Evolutionary conservation across 2,113 vertebrate genomes (phyloP).

Genomic region (Podarcis muralis): DNA sequence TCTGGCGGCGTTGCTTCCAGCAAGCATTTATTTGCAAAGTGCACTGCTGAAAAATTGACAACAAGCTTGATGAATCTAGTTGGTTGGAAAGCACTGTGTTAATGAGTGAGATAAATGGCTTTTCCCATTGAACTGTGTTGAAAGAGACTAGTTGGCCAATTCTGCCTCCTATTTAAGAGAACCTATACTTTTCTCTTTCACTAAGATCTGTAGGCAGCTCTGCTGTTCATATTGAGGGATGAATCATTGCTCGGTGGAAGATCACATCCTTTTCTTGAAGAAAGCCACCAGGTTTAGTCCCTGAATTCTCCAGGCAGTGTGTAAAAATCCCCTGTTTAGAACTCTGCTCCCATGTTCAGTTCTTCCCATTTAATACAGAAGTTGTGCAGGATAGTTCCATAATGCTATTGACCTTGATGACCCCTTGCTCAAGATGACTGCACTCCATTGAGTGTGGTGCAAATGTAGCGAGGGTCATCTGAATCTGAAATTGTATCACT

Average conservation of each 20-base stretch:
- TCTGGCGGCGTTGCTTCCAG: neutral
- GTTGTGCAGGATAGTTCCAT: neutral
- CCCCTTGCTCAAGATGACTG: neutral
- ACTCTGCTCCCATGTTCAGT: neutral
- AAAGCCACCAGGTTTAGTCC: neutral
- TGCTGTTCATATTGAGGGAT: neutral
- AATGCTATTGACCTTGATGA: neutral
- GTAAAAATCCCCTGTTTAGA: neutral
- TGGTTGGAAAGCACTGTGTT: slow-evolving; percentile 32
- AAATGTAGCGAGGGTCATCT: neutral
- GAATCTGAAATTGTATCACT: neutral
- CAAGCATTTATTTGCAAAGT: slow-evolving; percentile 16
- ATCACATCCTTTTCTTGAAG: neutral
- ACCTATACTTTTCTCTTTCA: neutral
- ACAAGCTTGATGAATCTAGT: neutral
- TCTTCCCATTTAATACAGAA: neutral
- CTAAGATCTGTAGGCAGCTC: slow-evolving; percentile 46
- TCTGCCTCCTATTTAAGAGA: neutral
- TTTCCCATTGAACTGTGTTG: neutral
- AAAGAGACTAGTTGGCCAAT: slow-evolving; percentile 18
- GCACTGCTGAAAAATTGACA: neutral
- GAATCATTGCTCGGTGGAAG: neutral
- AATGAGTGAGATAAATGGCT: neutral
- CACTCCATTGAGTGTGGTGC: neutral
- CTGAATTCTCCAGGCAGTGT: neutral